A percentile compares a stretch with the other conserved stretches of the same genome.
These are phyloP conservation scores for Urosaurus nigricauda DNA, from an alignment of 2,797 vertebrate species.

Conservation along the genomic window DNA sequence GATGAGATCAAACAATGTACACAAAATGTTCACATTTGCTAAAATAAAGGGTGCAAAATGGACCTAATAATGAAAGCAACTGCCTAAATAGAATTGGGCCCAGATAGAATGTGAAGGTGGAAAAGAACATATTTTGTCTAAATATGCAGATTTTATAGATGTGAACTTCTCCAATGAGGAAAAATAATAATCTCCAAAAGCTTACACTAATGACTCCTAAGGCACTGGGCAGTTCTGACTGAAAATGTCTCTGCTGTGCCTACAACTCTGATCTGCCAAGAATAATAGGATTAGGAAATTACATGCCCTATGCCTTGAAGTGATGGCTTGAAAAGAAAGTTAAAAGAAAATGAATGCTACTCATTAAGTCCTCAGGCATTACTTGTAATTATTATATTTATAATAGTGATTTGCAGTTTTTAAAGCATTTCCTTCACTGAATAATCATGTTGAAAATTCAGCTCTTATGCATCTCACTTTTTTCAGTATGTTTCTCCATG, in stretches of 20 bases:
- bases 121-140: too few relatives aligned
- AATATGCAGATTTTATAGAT: neutral
- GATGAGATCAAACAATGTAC: too few relatives aligned
- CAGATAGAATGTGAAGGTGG: too few relatives aligned
- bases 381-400: fast-evolving
- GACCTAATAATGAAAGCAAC: too few relatives aligned
- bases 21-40: too few relatives aligned
- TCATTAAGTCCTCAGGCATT: neutral
- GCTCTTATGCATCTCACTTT: neutral
- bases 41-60: too few relatives aligned
- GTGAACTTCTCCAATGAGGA: neutral
- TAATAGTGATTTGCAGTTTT: neutral
- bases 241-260: neutral
- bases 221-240: neutral
- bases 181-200: neutral
- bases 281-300: neutral
- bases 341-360: neutral
- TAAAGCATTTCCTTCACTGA: neutral
- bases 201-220: neutral
- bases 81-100: too few relatives aligned
- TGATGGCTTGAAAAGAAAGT: neutral
- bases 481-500: neutral
- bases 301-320: neutral
- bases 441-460: neutral
- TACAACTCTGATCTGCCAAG: neutral